Base-by-base conservation (phyloP, 2,113 vertebrate species). In the Scalopus aquaticus region DNA sequence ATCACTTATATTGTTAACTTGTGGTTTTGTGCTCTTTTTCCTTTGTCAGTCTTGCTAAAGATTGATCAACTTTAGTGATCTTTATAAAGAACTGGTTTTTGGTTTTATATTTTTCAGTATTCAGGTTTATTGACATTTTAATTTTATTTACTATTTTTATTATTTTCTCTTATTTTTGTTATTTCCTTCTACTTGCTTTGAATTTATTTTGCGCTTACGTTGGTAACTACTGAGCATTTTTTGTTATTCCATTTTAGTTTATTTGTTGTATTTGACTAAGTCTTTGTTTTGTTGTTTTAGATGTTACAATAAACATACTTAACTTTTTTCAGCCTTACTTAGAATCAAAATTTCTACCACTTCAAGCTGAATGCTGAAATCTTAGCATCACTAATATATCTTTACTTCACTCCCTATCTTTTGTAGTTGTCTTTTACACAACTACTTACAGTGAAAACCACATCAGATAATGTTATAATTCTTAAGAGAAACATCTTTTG, bases 181-280 rank as follows among this genome's bases (percentile, higher is more conserved):
- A 65, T 77, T 86, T 88, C 30, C 32, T 69, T 70, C 35, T 91
- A 2, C 10, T 64, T 89, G 32, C 9, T 85, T 86, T 72, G 46
- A 64, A 54, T 62, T 78, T 92, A 73, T 92, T 87, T 87, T 90
- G 16, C 32, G 85, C 17, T 79, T 93, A 17, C 79, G 26, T 78
- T 93, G 51, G 17, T 39, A 58, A 24, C 13, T 69, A 30, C 49
- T 74, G 65, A 88, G 26, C 10, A 12, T 24, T 35, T 67, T 95
- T 92, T 73, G 70, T 49, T 37, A 76, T 86, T 35, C 11, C 39
- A 54, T 69, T 94, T 81, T 78, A 73, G 69, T 77, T 85, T 90
- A 51, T n/a, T n/a, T 90, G 3, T 32, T 72, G 11, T 82, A 39
- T 81, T 91, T 60, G 35, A 24, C 6, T 69, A 60, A 51, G 8